Percentiles rank a stretch among this genome's conserved stretches.
Conservation (phyloP, 1,140 invertebrate species). For the Zaprionus ghesquierei region DNA sequence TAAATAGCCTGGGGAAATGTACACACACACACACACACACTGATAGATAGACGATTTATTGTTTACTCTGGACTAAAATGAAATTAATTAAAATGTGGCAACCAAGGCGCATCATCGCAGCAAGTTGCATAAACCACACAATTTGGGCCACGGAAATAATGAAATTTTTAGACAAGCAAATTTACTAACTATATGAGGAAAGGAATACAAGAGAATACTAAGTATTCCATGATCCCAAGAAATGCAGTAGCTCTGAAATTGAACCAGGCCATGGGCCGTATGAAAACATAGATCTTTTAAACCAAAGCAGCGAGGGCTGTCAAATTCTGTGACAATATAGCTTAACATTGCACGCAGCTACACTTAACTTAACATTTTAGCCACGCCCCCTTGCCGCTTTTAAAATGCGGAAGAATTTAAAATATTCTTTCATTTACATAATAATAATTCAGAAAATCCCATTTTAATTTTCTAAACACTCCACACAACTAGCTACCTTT, state of each 20-base stretch:
- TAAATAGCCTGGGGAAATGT: constrained; percentile 52
- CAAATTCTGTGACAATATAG: neutral
- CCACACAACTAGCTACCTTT: neutral
- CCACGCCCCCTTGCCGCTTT: no score
- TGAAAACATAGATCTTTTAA: neutral
- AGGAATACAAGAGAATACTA: no score
- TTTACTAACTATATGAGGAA: no score
- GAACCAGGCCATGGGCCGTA: neutral
- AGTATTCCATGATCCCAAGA: no score
- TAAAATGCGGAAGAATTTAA: no score
- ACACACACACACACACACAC: neutral
- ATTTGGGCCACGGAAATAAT: neutral
- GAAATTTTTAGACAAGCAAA: neutral
- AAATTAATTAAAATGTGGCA: constrained; percentile 3
- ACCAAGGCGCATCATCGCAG: neutral
- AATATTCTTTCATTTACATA: neutral
- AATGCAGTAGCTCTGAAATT: no score
- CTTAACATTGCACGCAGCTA: neutral
- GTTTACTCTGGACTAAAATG: neutral
- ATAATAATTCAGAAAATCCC: neutral
- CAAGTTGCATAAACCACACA: neutral
- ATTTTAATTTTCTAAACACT: neutral
- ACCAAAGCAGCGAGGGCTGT: neutral
- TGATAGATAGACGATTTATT: neutral
- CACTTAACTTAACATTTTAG: no score